Percentiles rank a stretch among this genome's conserved stretches.
Conservation (phyloP, 2,888 invertebrate species). For the Pristionchus entomophagus region DNA sequence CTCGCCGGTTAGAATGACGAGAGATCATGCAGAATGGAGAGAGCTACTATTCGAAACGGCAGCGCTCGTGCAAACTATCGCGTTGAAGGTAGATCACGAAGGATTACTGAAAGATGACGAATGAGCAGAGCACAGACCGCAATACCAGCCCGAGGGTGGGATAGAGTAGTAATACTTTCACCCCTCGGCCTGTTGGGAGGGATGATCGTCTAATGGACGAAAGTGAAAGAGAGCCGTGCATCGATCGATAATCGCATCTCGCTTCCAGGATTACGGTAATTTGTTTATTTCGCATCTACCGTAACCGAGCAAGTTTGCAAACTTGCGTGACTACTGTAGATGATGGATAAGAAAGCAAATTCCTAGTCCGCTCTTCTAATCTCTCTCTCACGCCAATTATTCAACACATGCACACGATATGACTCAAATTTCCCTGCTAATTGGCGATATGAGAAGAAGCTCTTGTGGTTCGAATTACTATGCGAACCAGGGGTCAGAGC, state of each 20-base stretch:
- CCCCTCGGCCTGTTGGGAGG: neutral
- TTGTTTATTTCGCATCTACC: no score
- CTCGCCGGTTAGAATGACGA: neutral
- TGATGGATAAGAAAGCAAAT: no score
- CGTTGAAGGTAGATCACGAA: no score
- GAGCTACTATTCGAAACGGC: neutral
- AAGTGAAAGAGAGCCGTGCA: neutral
- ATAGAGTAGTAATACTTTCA: slow-evolving; percentile 42
- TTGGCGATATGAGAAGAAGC: neutral
- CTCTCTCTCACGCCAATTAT: neutral
- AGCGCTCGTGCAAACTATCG: no score
- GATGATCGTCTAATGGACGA: slow-evolving; percentile 25
- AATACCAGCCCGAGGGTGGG: slow-evolving; percentile 22
- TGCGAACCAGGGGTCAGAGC: neutral
- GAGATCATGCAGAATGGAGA: neutral
- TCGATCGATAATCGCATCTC: neutral
- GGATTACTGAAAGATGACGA: no score
- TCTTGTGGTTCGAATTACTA: neutral
- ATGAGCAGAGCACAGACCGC: neutral
- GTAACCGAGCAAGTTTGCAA: no score
- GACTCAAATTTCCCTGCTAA: neutral
- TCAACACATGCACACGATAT: no score
- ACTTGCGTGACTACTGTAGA: no score
- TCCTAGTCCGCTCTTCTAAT: no score
- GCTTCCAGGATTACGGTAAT: no score